These are phyloP conservation scores for Microplitis manilae DNA, from an alignment of 2,888 invertebrate genomes.

Conservation along the genomic window DNA sequence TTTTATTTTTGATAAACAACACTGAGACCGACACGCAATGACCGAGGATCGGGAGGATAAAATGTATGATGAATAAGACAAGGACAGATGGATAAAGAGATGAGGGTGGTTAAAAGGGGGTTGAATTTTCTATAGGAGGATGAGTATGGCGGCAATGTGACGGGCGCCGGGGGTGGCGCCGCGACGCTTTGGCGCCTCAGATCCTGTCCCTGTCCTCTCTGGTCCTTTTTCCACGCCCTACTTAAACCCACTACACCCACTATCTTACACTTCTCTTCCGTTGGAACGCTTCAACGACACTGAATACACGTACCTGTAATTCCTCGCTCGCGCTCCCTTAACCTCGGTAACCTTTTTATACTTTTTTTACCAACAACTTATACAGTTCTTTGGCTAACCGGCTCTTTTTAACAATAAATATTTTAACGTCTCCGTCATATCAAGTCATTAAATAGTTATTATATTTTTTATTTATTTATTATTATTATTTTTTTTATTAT, in stretches of 20 bases:
- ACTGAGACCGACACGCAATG: too few species aligned
- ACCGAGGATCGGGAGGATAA: too few species aligned
- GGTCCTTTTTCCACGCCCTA: constrained; percentile 27
- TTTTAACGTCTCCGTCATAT: neutral
- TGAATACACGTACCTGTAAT: constrained; percentile 61
- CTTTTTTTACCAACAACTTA: too few species aligned
- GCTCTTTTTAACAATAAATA: neutral
- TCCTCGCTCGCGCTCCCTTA: constrained; percentile 36
- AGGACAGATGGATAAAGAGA: constrained; percentile 33
- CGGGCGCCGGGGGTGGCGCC: constrained; percentile 70
- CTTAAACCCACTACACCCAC: constrained; percentile 23
- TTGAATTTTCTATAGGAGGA: constrained; percentile 43
- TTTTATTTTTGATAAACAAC: too few species aligned
- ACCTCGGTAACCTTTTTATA: constrained; percentile 8
- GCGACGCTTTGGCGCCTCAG: constrained; percentile 70
- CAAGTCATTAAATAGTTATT: neutral
- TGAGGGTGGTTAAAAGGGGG: constrained; percentile 36
- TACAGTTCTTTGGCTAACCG: neutral
- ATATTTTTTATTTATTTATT: constrained; percentile 9
- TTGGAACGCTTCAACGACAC: constrained; percentile 64
- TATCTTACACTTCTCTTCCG: constrained; percentile 28
- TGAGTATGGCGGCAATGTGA: constrained; percentile 68
- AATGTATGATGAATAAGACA: constrained; percentile 31
- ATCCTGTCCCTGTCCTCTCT: constrained; percentile 46
- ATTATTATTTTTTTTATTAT: constrained; percentile 14